These are phyloP conservation scores for Notolabrus celidotus DNA, from an alignment of 2,797 vertebrate species.

Conservation along the genomic window DNA sequence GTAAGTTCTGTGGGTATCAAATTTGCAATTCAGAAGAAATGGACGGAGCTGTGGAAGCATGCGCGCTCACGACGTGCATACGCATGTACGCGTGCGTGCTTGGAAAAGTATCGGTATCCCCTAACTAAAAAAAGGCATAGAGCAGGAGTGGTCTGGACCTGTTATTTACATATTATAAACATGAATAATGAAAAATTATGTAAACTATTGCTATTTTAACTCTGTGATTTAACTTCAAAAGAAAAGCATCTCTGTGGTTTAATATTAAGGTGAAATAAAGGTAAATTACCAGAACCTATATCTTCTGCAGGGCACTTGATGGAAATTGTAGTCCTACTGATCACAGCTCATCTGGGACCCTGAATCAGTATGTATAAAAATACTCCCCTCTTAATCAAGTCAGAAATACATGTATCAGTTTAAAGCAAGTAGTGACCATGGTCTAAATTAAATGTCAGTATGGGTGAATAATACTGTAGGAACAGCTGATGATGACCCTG, in stretches of 20 bases:
- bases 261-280: not conserved
- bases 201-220: not conserved
- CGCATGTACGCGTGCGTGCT: slow-evolving; percentile 39
- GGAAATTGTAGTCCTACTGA: not conserved
- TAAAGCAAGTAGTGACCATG: slow-evolving; percentile 3
- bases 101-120: slow-evolving; percentile 28
- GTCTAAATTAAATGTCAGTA: slow-evolving; percentile 15
- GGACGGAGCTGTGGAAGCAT: slow-evolving; percentile 42
- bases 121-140: slow-evolving; percentile 48
- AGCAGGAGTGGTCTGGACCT: not conserved
- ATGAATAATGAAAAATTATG: not conserved
- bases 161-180: not conserved
- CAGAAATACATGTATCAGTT: slow-evolving; percentile 5
- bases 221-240: not conserved
- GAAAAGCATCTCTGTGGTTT: not conserved
- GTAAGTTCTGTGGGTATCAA: slow-evolving; percentile 64
- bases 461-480: slow-evolving; percentile 1
- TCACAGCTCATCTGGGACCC: not conserved
- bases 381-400: not conserved
- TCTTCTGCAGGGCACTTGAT: not conserved
- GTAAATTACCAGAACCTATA: not conserved
- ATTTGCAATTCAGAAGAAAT: slow-evolving; percentile 55
- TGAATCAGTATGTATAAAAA: not conserved
- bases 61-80: slow-evolving; percentile 52
- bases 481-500: slow-evolving; percentile 32